Evolutionary conservation across 1,140 invertebrate genomes (phyloP), one percentile per base, ranked within the genome.

Genomic region (Drosophila pallidifrons): DNA sequence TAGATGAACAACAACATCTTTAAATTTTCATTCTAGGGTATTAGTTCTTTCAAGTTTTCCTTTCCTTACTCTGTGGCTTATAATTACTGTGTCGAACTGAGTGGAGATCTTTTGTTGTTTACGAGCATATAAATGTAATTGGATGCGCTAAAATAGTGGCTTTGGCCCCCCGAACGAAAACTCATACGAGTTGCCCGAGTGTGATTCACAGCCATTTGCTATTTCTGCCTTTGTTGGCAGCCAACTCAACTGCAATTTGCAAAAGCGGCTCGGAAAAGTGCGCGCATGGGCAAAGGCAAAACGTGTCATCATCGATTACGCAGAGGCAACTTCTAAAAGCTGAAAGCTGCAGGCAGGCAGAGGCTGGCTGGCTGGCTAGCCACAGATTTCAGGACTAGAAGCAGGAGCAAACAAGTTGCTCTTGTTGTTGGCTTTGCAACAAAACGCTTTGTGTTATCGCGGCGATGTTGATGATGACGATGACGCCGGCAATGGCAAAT

Each of bases 261-360:
- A 41, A 20, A 38, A 10, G 64, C 71, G 69, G 32, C 70, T 64
- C 10, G 54, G 51, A 32, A 54, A 61, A 25, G 20, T 25, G 13
- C 52, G 85, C 79, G 80, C 83, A 88, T 88, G 69, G 68, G 74
- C 80, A 75, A 72, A 83, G 81, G 67, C 81, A 82, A 89, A 90
- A 90, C 81, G 86, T 89, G 85, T 89, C 85, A 89, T 89, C 85
- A 89, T 89, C 85, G 85, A 89, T 89, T 89, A 90, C 73, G 64
- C 68, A 46, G 72, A 71, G 41, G 54, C 60, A 58, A 35, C 15
- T 47, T 47, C 52, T 47, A 58, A 64, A 30, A 58, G 46, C 25
- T 60, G 43, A 25, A 49, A 25, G 57, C 51, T 13, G 49, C 13
- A 38, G 20, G 55, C 46, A 46, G 46, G 55, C 41, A 25, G 20